phyloP scores from a whole-genome alignment of 2,113 vertebrate species.

The Marcusenius ussheri region DNA sequence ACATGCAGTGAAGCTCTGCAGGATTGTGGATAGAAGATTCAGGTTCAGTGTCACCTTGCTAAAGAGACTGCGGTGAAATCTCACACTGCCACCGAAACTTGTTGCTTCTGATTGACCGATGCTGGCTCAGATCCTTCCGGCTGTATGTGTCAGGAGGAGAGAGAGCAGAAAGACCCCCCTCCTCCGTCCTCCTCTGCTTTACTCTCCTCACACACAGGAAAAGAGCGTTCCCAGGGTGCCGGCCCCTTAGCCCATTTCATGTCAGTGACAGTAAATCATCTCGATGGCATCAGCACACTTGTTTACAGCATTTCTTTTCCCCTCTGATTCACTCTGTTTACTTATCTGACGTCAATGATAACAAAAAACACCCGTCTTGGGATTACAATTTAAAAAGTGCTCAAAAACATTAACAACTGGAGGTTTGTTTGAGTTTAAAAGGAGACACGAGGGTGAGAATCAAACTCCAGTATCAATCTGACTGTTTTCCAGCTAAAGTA shows the following conservation, averaged over 20 bases:
- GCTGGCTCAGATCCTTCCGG: background rate
- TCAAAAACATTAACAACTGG: background rate
- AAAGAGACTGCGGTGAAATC: background rate
- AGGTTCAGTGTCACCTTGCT: background rate
- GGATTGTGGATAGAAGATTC: background rate
- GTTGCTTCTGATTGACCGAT: background rate
- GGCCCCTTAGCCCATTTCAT: conserved; percentile 27
- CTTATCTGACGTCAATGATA: conserved; percentile 56
- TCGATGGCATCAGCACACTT: conserved; percentile 46
- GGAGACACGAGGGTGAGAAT: background rate
- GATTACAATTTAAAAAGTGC: conserved; percentile 33
- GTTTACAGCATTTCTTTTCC: conserved; percentile 51
- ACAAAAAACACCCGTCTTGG: conserved; percentile 35
- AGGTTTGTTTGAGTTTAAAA: background rate
- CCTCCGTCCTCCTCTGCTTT: background rate
- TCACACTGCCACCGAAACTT: background rate
- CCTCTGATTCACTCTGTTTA: conserved; percentile 50
- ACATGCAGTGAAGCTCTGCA: background rate
- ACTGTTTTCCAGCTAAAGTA: background rate
- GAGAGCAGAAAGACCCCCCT: background rate
- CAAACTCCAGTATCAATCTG: background rate
- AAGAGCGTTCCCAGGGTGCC: background rate
- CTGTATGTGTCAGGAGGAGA: background rate
- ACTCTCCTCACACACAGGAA: background rate
- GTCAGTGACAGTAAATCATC: conserved; percentile 34